Evolutionary conservation across 1,140 invertebrate species (phyloP).

Genomic region (Nephila pilipes): DNA sequence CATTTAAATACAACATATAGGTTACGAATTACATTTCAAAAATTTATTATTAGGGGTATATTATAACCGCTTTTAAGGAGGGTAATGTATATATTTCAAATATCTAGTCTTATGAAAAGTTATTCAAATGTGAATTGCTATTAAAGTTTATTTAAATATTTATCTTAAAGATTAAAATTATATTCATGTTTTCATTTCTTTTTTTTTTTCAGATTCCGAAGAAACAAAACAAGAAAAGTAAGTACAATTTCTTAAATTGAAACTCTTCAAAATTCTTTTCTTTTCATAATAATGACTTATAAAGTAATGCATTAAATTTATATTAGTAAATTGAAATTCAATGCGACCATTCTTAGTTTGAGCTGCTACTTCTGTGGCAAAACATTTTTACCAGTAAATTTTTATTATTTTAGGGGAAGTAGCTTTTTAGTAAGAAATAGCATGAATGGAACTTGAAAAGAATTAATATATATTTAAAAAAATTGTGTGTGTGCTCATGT

Average conservation of each 20-base stretch:
- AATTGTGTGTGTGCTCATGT: too few species aligned
- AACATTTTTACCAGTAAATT: too few species aligned
- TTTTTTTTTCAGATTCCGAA: slow-evolving; percentile 59
- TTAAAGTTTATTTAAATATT: neutral
- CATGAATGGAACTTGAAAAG: too few species aligned
- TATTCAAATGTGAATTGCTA: neutral
- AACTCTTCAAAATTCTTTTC: neutral
- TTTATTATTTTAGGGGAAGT: too few species aligned
- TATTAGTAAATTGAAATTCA: too few species aligned
- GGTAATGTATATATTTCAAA: neutral
- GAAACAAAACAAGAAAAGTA: slow-evolving; percentile 72
- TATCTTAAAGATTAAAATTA: neutral
- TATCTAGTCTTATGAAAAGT: neutral
- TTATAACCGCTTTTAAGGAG: too few species aligned
- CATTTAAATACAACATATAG: neutral
- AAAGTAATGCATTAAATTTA: too few species aligned
- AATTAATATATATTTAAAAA: too few species aligned
- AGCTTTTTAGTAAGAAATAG: too few species aligned
- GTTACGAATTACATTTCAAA: neutral
- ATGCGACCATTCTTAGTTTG: too few species aligned
- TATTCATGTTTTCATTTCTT: neutral
- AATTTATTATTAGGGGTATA: neutral
- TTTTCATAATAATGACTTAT: too few species aligned
- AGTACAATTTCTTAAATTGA: slow-evolving; percentile 10
- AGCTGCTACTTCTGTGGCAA: too few species aligned